phyloP scores from a whole-genome alignment of 2,797 vertebrate species.

The Tarsius wallacei region DNA sequence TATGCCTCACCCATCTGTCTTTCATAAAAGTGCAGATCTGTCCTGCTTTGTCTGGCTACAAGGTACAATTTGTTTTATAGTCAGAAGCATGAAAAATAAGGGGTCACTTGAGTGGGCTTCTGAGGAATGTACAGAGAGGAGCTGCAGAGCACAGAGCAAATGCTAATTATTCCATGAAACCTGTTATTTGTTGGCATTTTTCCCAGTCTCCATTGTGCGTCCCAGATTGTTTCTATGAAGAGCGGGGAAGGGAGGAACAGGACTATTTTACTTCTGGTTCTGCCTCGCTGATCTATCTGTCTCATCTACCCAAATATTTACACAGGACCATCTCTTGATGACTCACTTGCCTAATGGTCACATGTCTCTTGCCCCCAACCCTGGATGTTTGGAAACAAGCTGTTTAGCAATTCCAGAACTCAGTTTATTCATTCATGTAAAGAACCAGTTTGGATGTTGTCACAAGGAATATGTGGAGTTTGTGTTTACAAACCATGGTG shows the following conservation, averaged over 20 bases:
- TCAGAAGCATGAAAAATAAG: background rate
- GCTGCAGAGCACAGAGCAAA: slow-evolving; percentile 45
- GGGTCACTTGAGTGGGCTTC: background rate
- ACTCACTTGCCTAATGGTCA: background rate
- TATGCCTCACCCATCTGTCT: background rate
- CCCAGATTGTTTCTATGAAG: background rate
- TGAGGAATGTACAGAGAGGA: slow-evolving; percentile 47
- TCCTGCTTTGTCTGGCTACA: background rate
- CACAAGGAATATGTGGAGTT: slow-evolving; percentile 50
- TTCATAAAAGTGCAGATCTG: background rate
- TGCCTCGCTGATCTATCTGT: slow-evolving; percentile 33
- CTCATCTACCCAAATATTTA: slow-evolving; percentile 76
- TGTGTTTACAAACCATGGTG: slow-evolving; percentile 69
- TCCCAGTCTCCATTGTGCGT: background rate
- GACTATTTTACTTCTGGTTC: background rate
- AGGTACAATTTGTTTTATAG: slow-evolving; percentile 46
- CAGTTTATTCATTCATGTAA: slow-evolving; percentile 67
- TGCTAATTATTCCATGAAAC: slow-evolving; percentile 70
- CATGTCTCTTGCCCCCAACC: background rate
- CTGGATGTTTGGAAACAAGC: slow-evolving; percentile 3
- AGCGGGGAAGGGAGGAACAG: slow-evolving; percentile 26
- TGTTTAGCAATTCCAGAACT: slow-evolving; percentile 34
- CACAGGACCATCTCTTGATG: background rate
- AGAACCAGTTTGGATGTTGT: slow-evolving; percentile 72
- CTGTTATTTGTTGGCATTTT: background rate